These are phyloP conservation scores for Apodemus sylvaticus DNA, from an alignment of 2,113 vertebrate genomes.

Conservation along the genomic window DNA sequence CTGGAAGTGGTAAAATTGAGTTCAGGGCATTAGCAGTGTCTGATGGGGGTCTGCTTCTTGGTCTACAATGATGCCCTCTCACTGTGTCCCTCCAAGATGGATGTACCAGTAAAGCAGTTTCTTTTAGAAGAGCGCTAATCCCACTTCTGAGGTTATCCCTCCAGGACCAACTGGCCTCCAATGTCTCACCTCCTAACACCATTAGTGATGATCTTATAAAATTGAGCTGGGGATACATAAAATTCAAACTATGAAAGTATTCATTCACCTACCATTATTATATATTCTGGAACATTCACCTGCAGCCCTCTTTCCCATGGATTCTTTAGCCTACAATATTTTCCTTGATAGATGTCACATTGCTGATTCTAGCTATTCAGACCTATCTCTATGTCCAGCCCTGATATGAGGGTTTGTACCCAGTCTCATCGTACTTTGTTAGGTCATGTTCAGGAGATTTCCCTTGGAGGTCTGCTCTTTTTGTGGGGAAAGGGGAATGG, in stretches of 20 bases:
- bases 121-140: neutral
- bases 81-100: no score
- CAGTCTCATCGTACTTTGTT: neutral
- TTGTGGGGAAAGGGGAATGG: neutral
- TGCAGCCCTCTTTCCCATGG: neutral
- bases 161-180: neutral
- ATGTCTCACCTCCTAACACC: neutral
- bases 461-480: neutral
- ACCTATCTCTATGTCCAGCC: neutral
- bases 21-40: neutral
- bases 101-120: no score
- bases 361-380: neutral
- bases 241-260: neutral
- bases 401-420: neutral
- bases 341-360: neutral
- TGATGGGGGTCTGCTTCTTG: neutral
- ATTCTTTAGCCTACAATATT: neutral
- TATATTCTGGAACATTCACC: neutral
- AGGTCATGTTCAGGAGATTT: neutral
- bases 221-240: neutral
- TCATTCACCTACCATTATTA: neutral
- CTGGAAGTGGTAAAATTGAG: neutral
- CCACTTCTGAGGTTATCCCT: neutral
- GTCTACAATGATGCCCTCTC: neutral
- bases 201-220: neutral